Base-by-base conservation (phyloP, 2,113 vertebrate genomes). In the Grus americana region DNA sequence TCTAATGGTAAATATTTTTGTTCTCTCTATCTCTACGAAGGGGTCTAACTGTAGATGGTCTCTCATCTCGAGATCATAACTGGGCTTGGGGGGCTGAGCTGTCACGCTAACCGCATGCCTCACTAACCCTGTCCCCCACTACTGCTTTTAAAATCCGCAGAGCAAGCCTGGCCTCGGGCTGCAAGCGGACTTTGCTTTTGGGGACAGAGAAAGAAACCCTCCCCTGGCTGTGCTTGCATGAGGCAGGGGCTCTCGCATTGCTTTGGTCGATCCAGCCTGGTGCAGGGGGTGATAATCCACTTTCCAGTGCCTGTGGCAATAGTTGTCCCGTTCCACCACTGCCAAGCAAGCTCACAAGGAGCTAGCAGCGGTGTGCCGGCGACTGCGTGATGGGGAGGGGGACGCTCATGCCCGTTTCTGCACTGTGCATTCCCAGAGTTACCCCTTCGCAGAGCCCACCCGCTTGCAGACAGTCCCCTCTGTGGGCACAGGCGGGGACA, bases 1-100 rank as follows among this genome's bases (percentile, higher is more conserved):
- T 99, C 99, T 98, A 99, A 99, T 99, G 99, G 99, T 99, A 99
- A 99, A 99, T 99, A 99, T 99, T 95, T 97, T 97, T 96, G 98
- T 98, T 97, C 97, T 97, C 96, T 86, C 96, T 97, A 91, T 96
- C 96, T 97, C 95, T 96, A 30, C 32, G 5, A 85, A 91, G 97
- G 91, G 96, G 72, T 92, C 95, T 97, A 97, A 97, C 97, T 5
- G 4, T 80, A 82, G 96, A 66, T 8, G 74, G 61, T 86, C 94
- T 89, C 92, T 96, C 97, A 95, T 80, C 94, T 95, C 34, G 91
- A 91, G 97, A 96, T 32, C 94, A 71, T 97, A 94, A 80, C 94
- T 14, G 11, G 92, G 97, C 96, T 76, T 14, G 94, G 96, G 96
- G 94, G 95, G 92, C 93, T 88, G 95, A 92, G 94, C 97, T 90